These are phyloP conservation scores for Ammodytes dubius DNA, from an alignment of 2,113 vertebrate species.

Conservation along the genomic window DNA sequence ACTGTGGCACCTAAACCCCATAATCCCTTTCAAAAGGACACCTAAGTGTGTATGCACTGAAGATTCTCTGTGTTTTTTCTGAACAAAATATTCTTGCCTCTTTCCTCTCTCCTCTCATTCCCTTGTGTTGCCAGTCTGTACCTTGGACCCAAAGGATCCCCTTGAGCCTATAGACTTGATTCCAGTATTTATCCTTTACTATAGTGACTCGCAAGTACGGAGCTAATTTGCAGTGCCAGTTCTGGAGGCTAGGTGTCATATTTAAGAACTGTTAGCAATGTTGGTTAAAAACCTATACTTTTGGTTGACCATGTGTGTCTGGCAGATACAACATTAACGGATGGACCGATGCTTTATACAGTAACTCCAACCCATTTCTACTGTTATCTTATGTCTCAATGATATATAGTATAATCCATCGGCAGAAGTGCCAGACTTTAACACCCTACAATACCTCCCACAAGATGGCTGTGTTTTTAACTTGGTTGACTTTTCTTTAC, in stretches of 20 bases:
- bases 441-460: constrained; percentile 45
- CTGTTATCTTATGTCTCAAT: constrained; percentile 46
- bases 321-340: constrained; percentile 34
- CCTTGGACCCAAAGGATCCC: constrained; percentile 43
- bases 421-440: constrained; percentile 35
- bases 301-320: constrained; percentile 41
- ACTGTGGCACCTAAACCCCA: constrained; percentile 67
- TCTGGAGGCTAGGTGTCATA: constrained; percentile 33
- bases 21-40: constrained; percentile 70
- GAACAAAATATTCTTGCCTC: constrained; percentile 40
- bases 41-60: constrained; percentile 53
- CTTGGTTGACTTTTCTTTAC: constrained; percentile 59
- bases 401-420: constrained; percentile 54
- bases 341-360: constrained; percentile 16
- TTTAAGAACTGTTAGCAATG: constrained; percentile 23
- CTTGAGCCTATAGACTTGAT: constrained; percentile 55
- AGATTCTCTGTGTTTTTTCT: constrained; percentile 63
- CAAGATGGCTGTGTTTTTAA: constrained; percentile 59
- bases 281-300: constrained; percentile 36
- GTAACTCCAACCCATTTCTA: constrained; percentile 23
- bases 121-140: constrained; percentile 40
- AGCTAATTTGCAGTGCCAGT: constrained; percentile 48
- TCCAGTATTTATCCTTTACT: constrained; percentile 59
- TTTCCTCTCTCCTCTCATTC: constrained; percentile 36
- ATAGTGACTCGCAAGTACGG: constrained; percentile 40